Evolutionary conservation across 2,797 vertebrate genomes (phyloP), one percentile per base, ranked within the genome.

Genomic region (Malacoctenus gilli): DNA sequence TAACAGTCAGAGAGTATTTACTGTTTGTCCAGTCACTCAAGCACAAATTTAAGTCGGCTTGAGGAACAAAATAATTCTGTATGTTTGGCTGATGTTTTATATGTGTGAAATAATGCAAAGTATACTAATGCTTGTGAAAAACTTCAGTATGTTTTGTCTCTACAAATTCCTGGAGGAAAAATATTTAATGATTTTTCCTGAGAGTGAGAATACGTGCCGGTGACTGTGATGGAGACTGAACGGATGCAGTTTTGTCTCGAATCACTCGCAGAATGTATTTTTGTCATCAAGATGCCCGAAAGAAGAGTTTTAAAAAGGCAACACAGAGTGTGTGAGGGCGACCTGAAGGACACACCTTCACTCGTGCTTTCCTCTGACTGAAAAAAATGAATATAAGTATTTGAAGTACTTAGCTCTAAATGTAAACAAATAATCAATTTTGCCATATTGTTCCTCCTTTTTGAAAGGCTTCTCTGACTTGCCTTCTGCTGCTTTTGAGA

Each of bases 201-300:
- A 2, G 9, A 32, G 32, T 51, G 25, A 38, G 18, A 37, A 13
- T 7, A 34, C 12, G 8, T 14, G 3, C 12, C 43, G 34, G 23
- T 51, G 15, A 38, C 6, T 11, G 9, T 38, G 9, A 38, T 23
- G 4, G 3, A 54, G 34, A 43, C 18, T 57, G 34, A 63, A 53
- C 46, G 52, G 1, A 41, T 18, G 31, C 40, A n/a, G n/a, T n/a
- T n/a, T n/a, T n/a, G 6, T 9, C 20, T 61, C 1, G 51, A 15
- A 28, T 36, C 43, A 68, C 47, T 75, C 14, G 59, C 53, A n/a
- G 35, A 77, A 61, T 71, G 48, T 69, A 61, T 28, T 52, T 59
- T 48, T 21, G 30, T 18, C 9, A 36, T 4, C 16, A 30, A 9
- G 13, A 8, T 19, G 8, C 20, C 18, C 39, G 49, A 66, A 37